phyloP scores from a whole-genome alignment of 35 echinoderm and acorn worm genomes.

The Strongylocentrotus purpuratus region DNA sequence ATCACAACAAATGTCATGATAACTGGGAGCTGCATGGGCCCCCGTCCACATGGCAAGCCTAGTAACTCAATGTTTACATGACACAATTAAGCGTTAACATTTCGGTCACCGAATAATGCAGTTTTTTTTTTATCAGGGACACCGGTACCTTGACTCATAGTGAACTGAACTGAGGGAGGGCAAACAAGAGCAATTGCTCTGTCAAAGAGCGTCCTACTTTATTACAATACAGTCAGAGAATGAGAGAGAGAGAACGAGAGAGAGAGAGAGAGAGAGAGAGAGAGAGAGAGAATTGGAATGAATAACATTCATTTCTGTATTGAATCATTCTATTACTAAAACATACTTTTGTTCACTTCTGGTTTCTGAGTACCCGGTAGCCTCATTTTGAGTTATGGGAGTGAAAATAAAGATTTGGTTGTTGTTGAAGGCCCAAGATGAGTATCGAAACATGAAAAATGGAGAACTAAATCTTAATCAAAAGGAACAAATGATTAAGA shows the following conservation, averaged over 20 bases:
- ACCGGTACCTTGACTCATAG: background rate
- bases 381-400: background rate
- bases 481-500: too few species aligned
- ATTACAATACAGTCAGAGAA: slow-evolving; percentile 1
- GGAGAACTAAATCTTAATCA: background rate
- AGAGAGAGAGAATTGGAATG: background rate
- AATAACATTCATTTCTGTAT: background rate
- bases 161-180: background rate
- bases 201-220: background rate
- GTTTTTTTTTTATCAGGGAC: background rate
- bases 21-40: background rate
- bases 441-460: background rate
- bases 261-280: too few species aligned
- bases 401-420: background rate
- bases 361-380: background rate
- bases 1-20: background rate
- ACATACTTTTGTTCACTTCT: background rate
- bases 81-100: slow-evolving; percentile 12
- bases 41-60: background rate
- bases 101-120: slow-evolving; percentile 9
- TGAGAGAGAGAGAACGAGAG: background rate
- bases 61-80: background rate
- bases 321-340: background rate
- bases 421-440: background rate
- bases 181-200: background rate